phyloP scores from a whole-genome alignment of 2,113 vertebrate genomes.

The Gila orcuttii region DNA sequence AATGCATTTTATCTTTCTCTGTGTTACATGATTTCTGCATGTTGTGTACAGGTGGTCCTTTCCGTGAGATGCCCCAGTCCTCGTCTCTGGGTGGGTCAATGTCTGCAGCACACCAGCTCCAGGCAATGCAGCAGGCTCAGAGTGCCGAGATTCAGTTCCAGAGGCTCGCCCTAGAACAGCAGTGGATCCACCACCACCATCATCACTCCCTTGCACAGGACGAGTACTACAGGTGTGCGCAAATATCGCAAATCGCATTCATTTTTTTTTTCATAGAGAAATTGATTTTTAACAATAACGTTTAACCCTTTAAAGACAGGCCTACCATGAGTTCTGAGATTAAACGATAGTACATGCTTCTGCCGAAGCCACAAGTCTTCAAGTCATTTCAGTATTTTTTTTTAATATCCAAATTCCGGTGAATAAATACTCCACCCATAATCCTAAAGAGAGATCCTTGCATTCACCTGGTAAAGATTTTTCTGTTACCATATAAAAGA shows the following conservation, averaged over 20 bases:
- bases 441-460: not conserved
- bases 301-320: not conserved
- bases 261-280: not conserved
- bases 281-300: not conserved
- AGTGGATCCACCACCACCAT: conserved; percentile 94
- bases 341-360: not conserved
- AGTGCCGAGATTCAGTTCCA: conserved; percentile 97
- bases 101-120: conserved; percentile 96
- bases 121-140: conserved; percentile 99
- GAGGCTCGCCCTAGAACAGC: conserved; percentile 95
- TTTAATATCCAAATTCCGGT: not conserved
- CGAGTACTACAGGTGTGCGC: conserved; percentile 89
- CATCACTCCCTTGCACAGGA: conserved; percentile 96
- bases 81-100: conserved; percentile 92
- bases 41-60: conserved; percentile 83
- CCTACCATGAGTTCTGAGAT: not conserved
- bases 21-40: conserved; percentile 12
- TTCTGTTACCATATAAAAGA: not conserved
- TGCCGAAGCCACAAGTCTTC: not conserved
- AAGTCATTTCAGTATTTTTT: not conserved
- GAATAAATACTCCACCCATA: not conserved
- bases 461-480: not conserved
- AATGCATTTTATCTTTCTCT: not conserved
- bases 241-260: not conserved
- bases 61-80: conserved; percentile 92